Base-by-base conservation (phyloP, 2,888 invertebrate genomes). In the Heliconius charithonia region DNA sequence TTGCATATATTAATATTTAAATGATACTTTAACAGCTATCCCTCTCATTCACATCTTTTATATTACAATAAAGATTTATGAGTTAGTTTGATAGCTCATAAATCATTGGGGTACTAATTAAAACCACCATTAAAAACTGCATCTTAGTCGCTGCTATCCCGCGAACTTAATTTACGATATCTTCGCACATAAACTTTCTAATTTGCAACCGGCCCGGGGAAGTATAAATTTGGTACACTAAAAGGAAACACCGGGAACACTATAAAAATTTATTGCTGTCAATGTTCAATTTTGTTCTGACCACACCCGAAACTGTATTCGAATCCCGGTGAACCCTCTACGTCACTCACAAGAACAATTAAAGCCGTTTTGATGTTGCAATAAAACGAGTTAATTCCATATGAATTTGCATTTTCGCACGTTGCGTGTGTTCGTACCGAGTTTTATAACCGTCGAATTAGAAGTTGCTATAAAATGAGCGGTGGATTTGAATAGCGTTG, bases 301-400 rank as follows among this genome's bases (percentile, higher is more conserved):
- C 93, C 93, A 91, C 93, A 93, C 92, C 91, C 91, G 91, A 90
- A 90, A 89, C 83, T 84, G 89, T 51, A 51, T 51, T 51, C 51
- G 90, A 90, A 86, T 89, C 90, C 90, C 88, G 89, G 87, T 88
- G 84, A 89, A 85, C 87, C 89, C 88, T 90, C 90, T 91, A 91
- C 89, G 92, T 92, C 93, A 94, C 94, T 94, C 95, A 94, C 93
- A 92, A 88, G 86, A 89, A 92, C 94, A 95, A 95, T 95, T 95
- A 95, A 95, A 93, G 87, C 85, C 87, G n/a, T 87, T 88, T 89
- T 88, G 89, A 89, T 91, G 92, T 88, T 88, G 91, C 90, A 90
- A 91, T 94, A 93, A 94, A 93, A 86, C 83, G 82, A 86, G 76
- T 93, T 90, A 90, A 91, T 89, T 90, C 87, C 86, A 84, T 79